Evolutionary conservation across 1,140 invertebrate genomes (phyloP).

Genomic region (Zaprionus taronus): DNA sequence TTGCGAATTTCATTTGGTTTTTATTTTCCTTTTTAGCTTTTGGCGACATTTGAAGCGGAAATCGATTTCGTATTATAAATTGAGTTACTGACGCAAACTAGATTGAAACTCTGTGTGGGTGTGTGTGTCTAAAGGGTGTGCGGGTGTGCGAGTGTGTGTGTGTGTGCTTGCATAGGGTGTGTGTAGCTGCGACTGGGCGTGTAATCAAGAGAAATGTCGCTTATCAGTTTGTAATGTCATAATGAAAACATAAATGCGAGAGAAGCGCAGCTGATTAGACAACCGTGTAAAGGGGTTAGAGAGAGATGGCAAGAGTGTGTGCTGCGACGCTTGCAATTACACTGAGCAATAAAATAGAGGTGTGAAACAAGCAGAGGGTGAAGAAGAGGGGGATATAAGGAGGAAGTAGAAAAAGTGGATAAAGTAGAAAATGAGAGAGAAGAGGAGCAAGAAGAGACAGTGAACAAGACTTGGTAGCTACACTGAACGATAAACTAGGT

Average conservation of each 20-base stretch:
- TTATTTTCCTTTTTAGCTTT: slow-evolving; percentile 38
- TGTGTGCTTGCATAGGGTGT: slow-evolving; percentile 6
- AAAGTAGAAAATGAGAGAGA: too few relatives aligned
- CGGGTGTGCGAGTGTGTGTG: background rate
- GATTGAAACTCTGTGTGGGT: background rate
- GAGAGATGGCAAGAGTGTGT: background rate
- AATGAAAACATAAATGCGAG: slow-evolving; percentile 30
- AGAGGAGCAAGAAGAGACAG: too few relatives aligned
- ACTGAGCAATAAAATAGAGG: background rate
- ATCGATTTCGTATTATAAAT: slow-evolving; percentile 77
- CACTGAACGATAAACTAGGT: background rate
- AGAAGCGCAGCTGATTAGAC: slow-evolving; percentile 37
- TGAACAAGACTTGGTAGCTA: slow-evolving; percentile 2
- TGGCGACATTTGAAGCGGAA: slow-evolving; percentile 70
- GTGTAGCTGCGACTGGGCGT: slow-evolving; percentile 7
- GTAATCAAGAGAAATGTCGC: background rate
- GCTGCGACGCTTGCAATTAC: background rate
- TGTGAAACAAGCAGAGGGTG: background rate
- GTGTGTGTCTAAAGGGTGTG: background rate
- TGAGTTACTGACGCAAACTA: slow-evolving; percentile 55
- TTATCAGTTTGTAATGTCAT: slow-evolving; percentile 40
- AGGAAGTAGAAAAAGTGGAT: too few relatives aligned
- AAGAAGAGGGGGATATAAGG: background rate
- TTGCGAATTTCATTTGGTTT: slow-evolving; percentile 42
- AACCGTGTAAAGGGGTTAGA: background rate